These are phyloP conservation scores for Pegea sp. DNA, from an alignment of 23 tunicate genomes.

Conservation along the genomic window DNA sequence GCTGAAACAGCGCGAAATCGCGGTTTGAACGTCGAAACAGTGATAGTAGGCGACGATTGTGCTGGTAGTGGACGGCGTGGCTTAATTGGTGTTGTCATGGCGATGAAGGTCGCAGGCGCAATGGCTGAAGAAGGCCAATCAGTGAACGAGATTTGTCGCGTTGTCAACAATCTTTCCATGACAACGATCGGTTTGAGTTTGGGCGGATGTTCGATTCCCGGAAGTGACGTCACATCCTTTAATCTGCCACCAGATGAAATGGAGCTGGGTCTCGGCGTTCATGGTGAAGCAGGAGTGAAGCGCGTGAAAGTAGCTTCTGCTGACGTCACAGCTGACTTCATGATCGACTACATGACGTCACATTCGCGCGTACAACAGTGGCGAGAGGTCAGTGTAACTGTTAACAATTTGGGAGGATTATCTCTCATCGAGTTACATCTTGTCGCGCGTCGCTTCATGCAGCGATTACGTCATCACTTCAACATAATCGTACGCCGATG, in stretches of 20 bases:
- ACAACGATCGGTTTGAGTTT: conserved; percentile 96
- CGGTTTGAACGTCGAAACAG: conserved; percentile 37
- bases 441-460: conserved; percentile 34
- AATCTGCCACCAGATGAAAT: conserved; percentile 37
- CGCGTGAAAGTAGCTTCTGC: conserved; percentile 41
- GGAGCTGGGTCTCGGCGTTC: conserved; percentile 98
- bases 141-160: conserved; percentile 26
- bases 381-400: conserved; percentile 20
- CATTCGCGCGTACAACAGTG: conserved; percentile 9
- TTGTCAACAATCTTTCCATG: conserved; percentile 15
- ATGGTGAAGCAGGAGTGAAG: conserved; percentile 96
- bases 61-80: conserved; percentile 81
- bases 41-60: conserved; percentile 90
- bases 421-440: conserved; percentile 75
- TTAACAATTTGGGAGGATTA: conserved; percentile 90
- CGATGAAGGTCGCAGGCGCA: conserved; percentile 87
- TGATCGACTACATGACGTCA: conserved; percentile 62
- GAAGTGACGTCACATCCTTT: conserved; percentile 75
- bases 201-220: conserved; percentile 90
- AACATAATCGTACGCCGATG: conserved; percentile 20
- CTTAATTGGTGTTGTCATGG: conserved; percentile 53
- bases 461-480: conserved; percentile 10
- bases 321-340: conserved; percentile 42
- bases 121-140: conserved; percentile 35
- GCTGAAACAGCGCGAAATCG: conserved; percentile 52